Evolutionary conservation across 2,797 vertebrate species (phyloP).

Genomic region (Manis crassicaudata): DNA sequence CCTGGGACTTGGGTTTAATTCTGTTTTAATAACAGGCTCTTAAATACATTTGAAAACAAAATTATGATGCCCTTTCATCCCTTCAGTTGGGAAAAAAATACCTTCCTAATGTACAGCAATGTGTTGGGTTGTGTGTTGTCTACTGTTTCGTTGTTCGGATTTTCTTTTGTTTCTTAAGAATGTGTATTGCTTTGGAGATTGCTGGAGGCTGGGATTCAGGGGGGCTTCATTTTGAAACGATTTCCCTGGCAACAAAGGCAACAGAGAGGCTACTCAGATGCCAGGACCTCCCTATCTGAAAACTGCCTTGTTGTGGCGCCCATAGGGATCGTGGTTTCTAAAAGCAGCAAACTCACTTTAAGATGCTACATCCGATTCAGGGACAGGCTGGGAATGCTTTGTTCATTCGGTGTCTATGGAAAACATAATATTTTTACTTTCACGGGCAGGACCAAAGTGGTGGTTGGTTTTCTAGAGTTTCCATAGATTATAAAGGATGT

Average conservation of each 20-base stretch:
- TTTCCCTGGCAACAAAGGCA: constrained; percentile 58
- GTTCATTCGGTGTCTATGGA: not conserved
- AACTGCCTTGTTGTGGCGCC: not conserved
- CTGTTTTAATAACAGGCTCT: constrained; percentile 79
- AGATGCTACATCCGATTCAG: not conserved
- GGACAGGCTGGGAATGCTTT: not conserved
- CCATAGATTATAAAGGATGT: not conserved
- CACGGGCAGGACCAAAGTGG: not conserved
- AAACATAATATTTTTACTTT: constrained; percentile 56
- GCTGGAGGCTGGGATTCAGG: not conserved
- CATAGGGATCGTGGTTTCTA: not conserved
- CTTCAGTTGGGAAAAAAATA: constrained; percentile 24
- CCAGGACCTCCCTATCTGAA: constrained; percentile 40
- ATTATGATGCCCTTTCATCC: constrained; percentile 76
- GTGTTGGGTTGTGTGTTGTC: not conserved
- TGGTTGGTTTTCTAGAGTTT: constrained; percentile 48
- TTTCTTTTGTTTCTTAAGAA: not conserved
- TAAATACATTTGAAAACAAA: constrained; percentile 81
- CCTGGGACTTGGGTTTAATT: constrained; percentile 77
- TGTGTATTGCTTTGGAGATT: not conserved
- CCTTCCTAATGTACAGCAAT: constrained; percentile 24
- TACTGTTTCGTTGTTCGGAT: not conserved
- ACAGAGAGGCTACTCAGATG: not conserved
- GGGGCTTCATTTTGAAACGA: constrained; percentile 2
- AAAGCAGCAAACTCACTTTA: not conserved